phyloP scores from a whole-genome alignment of 2,888 invertebrate species.

The Vesta saturnalis region DNA sequence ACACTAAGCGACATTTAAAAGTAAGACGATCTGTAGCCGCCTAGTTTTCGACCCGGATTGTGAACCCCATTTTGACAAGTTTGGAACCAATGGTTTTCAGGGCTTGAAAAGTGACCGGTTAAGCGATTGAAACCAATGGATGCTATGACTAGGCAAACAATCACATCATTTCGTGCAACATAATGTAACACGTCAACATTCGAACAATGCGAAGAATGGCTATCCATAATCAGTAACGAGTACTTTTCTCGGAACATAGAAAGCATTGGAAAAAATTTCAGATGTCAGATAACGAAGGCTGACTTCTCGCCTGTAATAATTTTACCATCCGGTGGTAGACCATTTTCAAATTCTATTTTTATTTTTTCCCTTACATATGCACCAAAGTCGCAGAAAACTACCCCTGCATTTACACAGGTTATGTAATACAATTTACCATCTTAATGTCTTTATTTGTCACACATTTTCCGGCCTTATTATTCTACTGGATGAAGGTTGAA shows the following conservation, averaged over 20 bases:
- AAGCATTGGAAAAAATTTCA: conserved; percentile 4
- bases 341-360: no score
- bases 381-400: background rate
- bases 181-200: conserved; percentile 7
- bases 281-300: background rate
- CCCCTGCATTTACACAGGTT: no score
- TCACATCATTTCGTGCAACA: conserved; percentile 1
- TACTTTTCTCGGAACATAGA: conserved; percentile 3
- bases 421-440: no score
- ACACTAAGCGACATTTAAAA: conserved; percentile 10
- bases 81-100: background rate
- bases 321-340: no score
- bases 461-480: no score
- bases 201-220: no score
- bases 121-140: no score
- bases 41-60: conserved; percentile 8
- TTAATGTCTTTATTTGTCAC: no score
- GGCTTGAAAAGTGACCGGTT: background rate
- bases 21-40: conserved; percentile 1
- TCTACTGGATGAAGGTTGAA: no score
- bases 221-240: background rate
- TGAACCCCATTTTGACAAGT: no score
- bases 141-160: conserved; percentile 11
- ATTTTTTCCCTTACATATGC: background rate
- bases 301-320: background rate